Conservation (phyloP, 2,797 vertebrate genomes). For the Eulemur coronatus region DNA sequence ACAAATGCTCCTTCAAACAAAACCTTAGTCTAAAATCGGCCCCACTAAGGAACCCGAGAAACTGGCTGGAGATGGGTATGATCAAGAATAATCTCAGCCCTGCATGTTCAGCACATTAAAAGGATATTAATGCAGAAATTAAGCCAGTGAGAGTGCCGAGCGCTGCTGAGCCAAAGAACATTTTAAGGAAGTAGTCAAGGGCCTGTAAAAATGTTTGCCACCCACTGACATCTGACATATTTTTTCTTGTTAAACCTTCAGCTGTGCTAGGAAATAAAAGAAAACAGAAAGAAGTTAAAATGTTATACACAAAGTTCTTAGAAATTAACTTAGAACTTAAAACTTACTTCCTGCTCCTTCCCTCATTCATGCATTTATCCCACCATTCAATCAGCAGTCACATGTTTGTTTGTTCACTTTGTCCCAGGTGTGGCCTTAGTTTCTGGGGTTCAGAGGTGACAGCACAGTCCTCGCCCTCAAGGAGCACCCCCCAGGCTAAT, state of each 20-base stretch:
- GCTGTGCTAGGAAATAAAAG: slow-evolving; percentile 91
- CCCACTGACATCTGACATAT: slow-evolving; percentile 92
- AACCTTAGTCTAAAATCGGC: not conserved
- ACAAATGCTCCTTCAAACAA: slow-evolving; percentile 44
- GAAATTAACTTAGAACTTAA: not conserved
- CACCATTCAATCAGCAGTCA: slow-evolving; percentile 6
- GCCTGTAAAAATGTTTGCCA: slow-evolving; percentile 98
- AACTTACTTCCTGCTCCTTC: not conserved
- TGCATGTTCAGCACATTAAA: not conserved
- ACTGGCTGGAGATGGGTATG: not conserved
- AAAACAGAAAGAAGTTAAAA: slow-evolving; percentile 69
- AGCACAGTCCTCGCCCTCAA: slow-evolving; percentile 48
- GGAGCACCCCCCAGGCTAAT: not conserved
- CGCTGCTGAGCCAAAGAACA: slow-evolving; percentile 99
- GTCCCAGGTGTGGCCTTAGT: not conserved
- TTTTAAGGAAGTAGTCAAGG: slow-evolving; percentile 95
- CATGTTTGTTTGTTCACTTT: not conserved
- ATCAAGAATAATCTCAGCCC: not conserved
- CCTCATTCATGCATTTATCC: not conserved
- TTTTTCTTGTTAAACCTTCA: slow-evolving; percentile 94
- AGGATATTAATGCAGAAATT: slow-evolving; percentile 99
- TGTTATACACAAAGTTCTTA: slow-evolving; percentile 47
- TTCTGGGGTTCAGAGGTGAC: not conserved
- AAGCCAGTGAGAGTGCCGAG: slow-evolving; percentile 98
- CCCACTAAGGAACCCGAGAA: slow-evolving; percentile 12